Conservation (phyloP, 30 jellyfish, hydroid and myxozoan species). For the Aurelia coerulea region DNA sequence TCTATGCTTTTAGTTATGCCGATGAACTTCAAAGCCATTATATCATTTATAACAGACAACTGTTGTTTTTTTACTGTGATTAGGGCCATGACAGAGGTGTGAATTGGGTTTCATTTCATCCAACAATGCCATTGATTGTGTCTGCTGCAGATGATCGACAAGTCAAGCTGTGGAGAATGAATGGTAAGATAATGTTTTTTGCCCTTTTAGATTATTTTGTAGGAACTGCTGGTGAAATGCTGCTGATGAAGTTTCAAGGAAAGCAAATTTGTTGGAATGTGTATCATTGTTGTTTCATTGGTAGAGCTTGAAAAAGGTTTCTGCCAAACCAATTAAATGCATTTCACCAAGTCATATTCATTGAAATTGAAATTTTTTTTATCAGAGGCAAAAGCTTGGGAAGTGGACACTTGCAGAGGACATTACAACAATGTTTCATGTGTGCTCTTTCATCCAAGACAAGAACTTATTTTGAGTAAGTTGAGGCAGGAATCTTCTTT, state of each 20-base stretch:
- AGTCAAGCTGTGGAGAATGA: conserved; percentile 97
- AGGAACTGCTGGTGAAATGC: too few species aligned
- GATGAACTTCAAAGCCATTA: too few species aligned
- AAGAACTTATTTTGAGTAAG: conserved; percentile 88
- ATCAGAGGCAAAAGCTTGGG: conserved; percentile 96
- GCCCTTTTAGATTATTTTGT: not conserved
- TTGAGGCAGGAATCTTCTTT: not conserved
- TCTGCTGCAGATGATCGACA: conserved; percentile 99
- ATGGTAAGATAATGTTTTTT: conserved; percentile 43
- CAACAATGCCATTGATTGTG: conserved; percentile 92
- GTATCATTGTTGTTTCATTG: too few species aligned
- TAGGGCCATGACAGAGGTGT: conserved; percentile 99
- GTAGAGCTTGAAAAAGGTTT: too few species aligned
- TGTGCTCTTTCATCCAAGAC: conserved; percentile 94
- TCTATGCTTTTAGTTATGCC: too few species aligned
- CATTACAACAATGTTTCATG: conserved; percentile 98
- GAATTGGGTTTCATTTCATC: conserved; percentile 98
- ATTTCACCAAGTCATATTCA: too few species aligned
- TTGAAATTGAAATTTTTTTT: not conserved
- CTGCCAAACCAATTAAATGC: too few species aligned
- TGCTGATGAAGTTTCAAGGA: too few species aligned
- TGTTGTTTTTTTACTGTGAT: not conserved
- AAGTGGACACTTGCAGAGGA: conserved; percentile 97
- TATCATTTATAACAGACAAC: too few species aligned
- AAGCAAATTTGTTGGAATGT: too few species aligned